Evolutionary conservation across 2,113 vertebrate species (phyloP), one percentile per base, ranked within the genome.

Genomic region (Zosterops pallidus): DNA sequence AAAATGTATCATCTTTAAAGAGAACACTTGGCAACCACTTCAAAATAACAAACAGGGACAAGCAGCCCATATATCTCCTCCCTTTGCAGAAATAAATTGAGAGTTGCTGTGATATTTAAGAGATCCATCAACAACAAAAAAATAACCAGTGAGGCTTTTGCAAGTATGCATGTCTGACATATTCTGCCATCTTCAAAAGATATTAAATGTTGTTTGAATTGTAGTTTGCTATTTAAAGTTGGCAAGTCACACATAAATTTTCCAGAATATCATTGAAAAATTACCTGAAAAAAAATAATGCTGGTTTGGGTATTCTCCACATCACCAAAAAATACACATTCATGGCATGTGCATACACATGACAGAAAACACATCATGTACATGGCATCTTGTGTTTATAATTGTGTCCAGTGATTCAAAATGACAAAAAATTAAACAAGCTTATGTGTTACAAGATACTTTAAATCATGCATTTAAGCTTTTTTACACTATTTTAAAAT

Each of bases 21-120:
- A 57, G 83, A 89, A 83, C 14, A 42, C 65, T 79, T 92, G 84
- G 89, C 81, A 91, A 62, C 21, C 62, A 82, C 72, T 90, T 92
- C 89, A 94, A 94, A 93, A 77, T 18, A 86, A 76, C 39, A 62
- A 90, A 86, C 0, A 0, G 17, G 14, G 46, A 81, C 28, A 49
- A 4, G 26, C 29, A 91, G 50, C 7, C 19, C 21, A 17, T 18
- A 0, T 21, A 35, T 17, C 39, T 56, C 57, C 31, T 86, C 50
- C 76, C 75, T 79, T 29, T 52, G 55, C 81, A 93, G 83, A 81
- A 83, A 86, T 56, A 92, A 83, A 67, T 0, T 33, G 14, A 74
- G 57, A 84, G 53, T 55, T 49, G 31, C 60, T 52, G 35, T 41
- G 57, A 62, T 21, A 25, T 31, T 49, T 7, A 9, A 39, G 39